Conservation (phyloP, 2,797 vertebrate species). For the Chelmon rostratus region DNA sequence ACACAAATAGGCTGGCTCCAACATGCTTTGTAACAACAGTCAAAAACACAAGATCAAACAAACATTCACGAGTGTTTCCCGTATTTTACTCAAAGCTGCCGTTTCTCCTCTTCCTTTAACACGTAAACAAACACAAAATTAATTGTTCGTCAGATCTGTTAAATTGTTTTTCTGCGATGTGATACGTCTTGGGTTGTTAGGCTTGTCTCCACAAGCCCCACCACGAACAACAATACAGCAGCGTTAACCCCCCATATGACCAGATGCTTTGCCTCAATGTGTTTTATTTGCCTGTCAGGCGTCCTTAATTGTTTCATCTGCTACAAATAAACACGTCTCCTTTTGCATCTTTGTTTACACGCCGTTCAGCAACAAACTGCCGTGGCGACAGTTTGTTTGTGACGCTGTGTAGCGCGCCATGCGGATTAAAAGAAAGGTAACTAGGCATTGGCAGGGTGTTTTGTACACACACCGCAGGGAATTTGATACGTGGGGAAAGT, state of each 20-base stretch:
- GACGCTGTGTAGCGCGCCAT: conserved; percentile 11
- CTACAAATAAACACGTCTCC: conserved; percentile 73
- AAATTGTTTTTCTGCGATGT: conserved; percentile 24
- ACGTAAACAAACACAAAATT: conserved; percentile 50
- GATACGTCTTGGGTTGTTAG: background rate
- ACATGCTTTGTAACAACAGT: conserved; percentile 55
- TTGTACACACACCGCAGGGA: conserved; percentile 47
- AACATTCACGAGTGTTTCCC: conserved; percentile 36
- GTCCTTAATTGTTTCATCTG: conserved; percentile 79
- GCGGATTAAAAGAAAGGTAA: conserved; percentile 48
- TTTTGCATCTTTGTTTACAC: conserved; percentile 79
- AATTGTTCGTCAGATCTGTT: conserved; percentile 63
- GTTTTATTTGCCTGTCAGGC: conserved; percentile 79
- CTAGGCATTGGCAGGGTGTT: conserved; percentile 37
- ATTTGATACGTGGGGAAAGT: conserved; percentile 43
- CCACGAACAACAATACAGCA: conserved; percentile 32
- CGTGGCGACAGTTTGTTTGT: conserved; percentile 68
- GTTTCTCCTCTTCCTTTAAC: conserved; percentile 3
- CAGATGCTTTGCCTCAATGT: conserved; percentile 68
- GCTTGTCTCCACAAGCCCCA: conserved; percentile 22
- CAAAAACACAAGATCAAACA: conserved; percentile 60
- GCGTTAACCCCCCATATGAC: conserved; percentile 7
- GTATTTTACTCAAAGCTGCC: conserved; percentile 5
- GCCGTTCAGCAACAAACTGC: conserved; percentile 62
- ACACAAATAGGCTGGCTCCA: conserved; percentile 38